Base-by-base conservation (phyloP, 2,797 vertebrate species). In the Sebastes reedi region DNA sequence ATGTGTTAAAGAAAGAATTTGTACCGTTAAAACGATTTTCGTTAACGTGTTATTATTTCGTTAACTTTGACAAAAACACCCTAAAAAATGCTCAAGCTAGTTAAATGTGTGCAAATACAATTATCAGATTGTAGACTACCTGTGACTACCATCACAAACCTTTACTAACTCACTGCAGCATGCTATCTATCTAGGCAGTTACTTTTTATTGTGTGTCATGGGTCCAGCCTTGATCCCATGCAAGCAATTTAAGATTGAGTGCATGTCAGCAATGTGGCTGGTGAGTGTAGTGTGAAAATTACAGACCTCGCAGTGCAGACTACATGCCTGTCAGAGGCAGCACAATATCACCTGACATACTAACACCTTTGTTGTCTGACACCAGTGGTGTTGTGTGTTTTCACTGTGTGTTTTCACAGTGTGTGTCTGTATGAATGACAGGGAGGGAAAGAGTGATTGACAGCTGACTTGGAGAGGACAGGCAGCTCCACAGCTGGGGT, bases 401-500 rank as follows among this genome's bases (percentile, higher is more conserved):
- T 46, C 39, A 50, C 34, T 0, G 4, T 66, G 39, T 73, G 52
- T 36, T 1, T 46, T 46, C 42, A 46, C 42, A 1, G 34, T 56
- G 61, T 66, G 61, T 55, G 67, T 67, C 1, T 13, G 18, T 18
- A 3, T 55, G 75, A 56, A 6, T 62, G 77, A 75, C 66, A 64
- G 62, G 4, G 13, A 61, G 66, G 46, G 11, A 65, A 5, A 72
- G 50, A 59, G 36, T 87, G 81, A 87, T 7, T 75, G 80, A 77
- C 84, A 68, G 70, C 62, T 36, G 58, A 39, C n/a, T 60, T 42
- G 62, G 55, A 55, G 60, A 67, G 29, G 75, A 75, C 29, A 20
- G 64, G n/a, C 67, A 68, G 75, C 66, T 64, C n/a, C 78, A 79
- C 80, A 83, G 83, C 81, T 88, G 78, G 34, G 68, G 80, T 73